Evolutionary conservation across 2,113 vertebrate genomes (phyloP).

Genomic region (Ceyx melanurus): DNA sequence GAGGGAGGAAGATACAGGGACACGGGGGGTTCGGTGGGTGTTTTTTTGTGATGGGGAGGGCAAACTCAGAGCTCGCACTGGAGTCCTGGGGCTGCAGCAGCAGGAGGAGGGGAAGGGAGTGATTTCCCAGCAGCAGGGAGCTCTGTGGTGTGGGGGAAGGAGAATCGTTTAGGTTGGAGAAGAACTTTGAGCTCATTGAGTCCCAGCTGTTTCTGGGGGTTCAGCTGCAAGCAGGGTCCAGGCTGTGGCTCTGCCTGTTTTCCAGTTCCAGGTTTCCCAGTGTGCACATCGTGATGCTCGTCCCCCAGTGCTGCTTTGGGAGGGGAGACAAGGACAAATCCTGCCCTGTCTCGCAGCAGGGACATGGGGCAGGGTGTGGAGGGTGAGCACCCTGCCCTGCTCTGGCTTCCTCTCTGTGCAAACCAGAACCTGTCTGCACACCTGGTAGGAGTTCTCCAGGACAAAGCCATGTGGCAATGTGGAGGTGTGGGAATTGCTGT

Average conservation of each 20-base stretch:
- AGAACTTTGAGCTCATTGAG: background rate
- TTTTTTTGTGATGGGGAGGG: accelerated
- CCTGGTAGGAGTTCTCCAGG: accelerated
- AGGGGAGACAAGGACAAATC: background rate
- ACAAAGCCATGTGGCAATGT: accelerated
- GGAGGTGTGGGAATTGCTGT: background rate
- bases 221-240: background rate
- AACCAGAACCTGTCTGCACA: background rate
- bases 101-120: background rate
- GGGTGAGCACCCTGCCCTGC: background rate
- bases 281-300: accelerated
- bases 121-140: background rate
- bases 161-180: background rate
- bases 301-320: background rate
- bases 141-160: background rate
- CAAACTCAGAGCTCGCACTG: accelerated
- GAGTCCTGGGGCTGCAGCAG: background rate
- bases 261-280: background rate
- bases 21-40: accelerated
- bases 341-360: accelerated
- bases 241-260: background rate
- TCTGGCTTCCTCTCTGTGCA: background rate
- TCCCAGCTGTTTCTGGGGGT: background rate
- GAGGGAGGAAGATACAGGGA: background rate
- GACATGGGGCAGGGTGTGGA: background rate